Conservation (phyloP, 2,797 vertebrate genomes). For the Anguilla anguilla region DNA sequence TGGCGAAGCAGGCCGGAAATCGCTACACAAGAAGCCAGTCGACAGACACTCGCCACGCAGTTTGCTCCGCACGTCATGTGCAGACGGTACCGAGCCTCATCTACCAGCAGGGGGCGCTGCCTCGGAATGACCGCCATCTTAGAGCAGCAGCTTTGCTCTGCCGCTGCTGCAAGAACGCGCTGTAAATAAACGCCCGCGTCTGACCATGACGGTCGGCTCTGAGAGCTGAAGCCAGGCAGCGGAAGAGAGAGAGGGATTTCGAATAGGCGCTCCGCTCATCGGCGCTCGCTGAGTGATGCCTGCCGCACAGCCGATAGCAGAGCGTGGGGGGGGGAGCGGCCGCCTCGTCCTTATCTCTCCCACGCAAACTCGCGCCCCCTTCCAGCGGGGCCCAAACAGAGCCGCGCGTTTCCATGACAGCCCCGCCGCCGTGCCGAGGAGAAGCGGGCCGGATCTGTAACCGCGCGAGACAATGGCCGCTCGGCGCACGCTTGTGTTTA, state of each 20-base stretch:
- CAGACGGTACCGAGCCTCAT: background rate
- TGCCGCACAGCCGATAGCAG: background rate
- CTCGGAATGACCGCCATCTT: background rate
- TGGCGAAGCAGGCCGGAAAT: background rate
- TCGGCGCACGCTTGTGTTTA: background rate
- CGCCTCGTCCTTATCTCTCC: background rate
- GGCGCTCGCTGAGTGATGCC: background rate
- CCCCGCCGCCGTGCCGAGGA: background rate
- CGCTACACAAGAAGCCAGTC: background rate
- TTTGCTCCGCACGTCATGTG: background rate
- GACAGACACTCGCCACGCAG: background rate
- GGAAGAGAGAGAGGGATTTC: background rate
- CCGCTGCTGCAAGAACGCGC: background rate
- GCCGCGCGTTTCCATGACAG: background rate
- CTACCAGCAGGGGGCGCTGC: background rate
- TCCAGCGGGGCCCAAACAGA: background rate
- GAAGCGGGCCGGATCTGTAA: background rate
- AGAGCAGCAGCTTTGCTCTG: background rate
- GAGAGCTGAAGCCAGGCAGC: background rate
- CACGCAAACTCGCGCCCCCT: background rate
- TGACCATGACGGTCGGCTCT: background rate
- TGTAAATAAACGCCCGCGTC: background rate
- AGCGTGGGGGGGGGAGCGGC: background rate
- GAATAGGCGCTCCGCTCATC: background rate
- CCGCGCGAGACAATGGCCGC: background rate